Evolutionary conservation across 2,888 invertebrate genomes (phyloP), one percentile per base, ranked within the genome.

Genomic region (Oxystoma pomonae): DNA sequence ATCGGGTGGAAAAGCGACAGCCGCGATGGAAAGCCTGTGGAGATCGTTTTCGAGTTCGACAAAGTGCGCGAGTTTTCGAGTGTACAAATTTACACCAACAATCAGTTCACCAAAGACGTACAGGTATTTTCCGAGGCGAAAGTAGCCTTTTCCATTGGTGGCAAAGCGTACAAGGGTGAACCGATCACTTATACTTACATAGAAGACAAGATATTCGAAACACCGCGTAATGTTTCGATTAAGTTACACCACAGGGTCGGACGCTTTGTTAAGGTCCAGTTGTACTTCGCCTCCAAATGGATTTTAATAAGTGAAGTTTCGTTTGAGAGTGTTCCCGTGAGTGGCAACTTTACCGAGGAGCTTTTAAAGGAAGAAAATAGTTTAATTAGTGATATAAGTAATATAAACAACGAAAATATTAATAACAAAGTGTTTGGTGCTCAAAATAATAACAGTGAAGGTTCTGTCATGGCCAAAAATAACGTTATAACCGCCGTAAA

Each of bases 1-100:
- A 89, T 96, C 22, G 96, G 95, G 0, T 96, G 96, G 96, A 85
- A 88, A 74, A 92, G 92, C 78, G 91, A 92, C 76, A 87, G 89
- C 1, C 82, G 87, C 1, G 81, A 83, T 55, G 81, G 82, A 22
- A 81, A 83, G 72, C 86, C 89, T 0, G 85, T 90, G 0, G 87
- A 87, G 71, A 83, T 91, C 70, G 84, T 83, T 64, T 90, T 91
- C 82, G 92, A 94, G 78, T 96, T 96, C 81, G 94, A 95, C 76
- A 85, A 86, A 75, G 90, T 94, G 63, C 84, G 94, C 17, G 94
- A 95, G 80, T 96, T 96, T 81, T 89, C 89, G 56, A 87, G 88
- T 1, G 87, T 94, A 20, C 88, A 90, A 75, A 85, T 96, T 62
- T 91, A 87, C 81, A 89, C 89, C 79, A 94, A 92, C 81, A 96